Conservation (phyloP, 2,113 vertebrate genomes). For the Erinaceus europaeus region DNA sequence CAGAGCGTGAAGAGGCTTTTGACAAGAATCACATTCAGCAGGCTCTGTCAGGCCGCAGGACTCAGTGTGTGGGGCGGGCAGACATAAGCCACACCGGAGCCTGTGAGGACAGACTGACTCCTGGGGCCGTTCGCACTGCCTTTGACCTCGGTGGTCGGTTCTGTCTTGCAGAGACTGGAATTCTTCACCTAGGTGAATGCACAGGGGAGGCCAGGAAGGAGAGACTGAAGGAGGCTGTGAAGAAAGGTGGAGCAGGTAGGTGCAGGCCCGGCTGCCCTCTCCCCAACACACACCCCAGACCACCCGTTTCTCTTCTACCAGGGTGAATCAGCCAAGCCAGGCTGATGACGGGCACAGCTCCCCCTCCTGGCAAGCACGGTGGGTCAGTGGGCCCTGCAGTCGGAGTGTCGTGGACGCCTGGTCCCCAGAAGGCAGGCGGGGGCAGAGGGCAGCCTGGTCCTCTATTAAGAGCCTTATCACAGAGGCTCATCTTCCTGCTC, state of each 20-base stretch:
- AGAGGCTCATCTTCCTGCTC: neutral
- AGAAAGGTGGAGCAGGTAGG: too few relatives aligned
- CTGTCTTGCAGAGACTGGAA: neutral
- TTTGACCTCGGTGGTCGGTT: neutral
- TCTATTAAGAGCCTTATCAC: neutral
- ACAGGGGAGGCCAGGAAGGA: neutral
- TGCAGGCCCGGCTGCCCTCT: too few relatives aligned
- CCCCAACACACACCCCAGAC: too few relatives aligned
- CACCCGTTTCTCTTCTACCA: too few relatives aligned
- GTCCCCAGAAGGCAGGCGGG: neutral
- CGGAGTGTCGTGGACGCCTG: too few relatives aligned
- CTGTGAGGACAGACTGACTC: neutral
- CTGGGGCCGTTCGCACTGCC: neutral
- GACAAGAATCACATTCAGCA: too few relatives aligned
- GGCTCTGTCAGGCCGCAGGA: neutral
- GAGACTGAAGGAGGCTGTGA: neutral
- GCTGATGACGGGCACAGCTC: neutral
- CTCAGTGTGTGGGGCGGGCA: neutral
- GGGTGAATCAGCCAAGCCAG: neutral
- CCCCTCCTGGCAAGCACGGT: neutral
- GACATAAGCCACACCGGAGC: neutral
- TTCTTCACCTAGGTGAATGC: neutral
- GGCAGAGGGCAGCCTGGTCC: neutral
- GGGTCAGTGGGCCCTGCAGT: neutral
- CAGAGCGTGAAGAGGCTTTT: neutral